Conservation (phyloP, 2,888 invertebrate genomes). For the Eremobia ochroleuca region DNA sequence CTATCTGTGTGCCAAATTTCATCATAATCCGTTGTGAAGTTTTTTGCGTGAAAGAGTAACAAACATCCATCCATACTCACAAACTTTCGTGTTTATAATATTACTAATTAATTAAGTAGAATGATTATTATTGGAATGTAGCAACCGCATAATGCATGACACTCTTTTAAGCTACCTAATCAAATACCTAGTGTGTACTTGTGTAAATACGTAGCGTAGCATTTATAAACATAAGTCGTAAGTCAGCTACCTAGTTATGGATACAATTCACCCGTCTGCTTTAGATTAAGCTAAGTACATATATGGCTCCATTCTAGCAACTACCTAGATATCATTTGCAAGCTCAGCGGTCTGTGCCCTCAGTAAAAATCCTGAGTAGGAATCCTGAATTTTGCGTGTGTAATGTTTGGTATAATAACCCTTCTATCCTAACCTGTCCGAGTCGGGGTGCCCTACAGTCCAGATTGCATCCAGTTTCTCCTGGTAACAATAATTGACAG, state of each 20-base stretch:
- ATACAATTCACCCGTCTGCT: too few species aligned
- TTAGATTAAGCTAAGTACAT: too few species aligned
- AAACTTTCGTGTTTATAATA: neutral
- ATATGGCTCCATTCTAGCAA: too few species aligned
- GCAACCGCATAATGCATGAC: neutral
- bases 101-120: neutral
- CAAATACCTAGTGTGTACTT: neutral
- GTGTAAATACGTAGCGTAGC: neutral
- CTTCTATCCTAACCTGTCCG: too few species aligned
- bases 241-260: neutral
- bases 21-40: neutral
- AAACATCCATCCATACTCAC: neutral
- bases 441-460: too few species aligned
- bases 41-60: neutral
- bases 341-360: too few species aligned
- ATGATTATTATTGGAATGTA: neutral
- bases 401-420: too few species aligned
- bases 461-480: too few species aligned
- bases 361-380: too few species aligned
- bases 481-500: too few species aligned
- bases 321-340: too few species aligned
- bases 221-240: neutral
- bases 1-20: neutral
- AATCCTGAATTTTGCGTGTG: too few species aligned
- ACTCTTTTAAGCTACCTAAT: neutral